Evolutionary conservation across 1,140 invertebrate genomes (phyloP), one percentile per base, ranked within the genome.

Genomic region (Matsumurasca onukii): DNA sequence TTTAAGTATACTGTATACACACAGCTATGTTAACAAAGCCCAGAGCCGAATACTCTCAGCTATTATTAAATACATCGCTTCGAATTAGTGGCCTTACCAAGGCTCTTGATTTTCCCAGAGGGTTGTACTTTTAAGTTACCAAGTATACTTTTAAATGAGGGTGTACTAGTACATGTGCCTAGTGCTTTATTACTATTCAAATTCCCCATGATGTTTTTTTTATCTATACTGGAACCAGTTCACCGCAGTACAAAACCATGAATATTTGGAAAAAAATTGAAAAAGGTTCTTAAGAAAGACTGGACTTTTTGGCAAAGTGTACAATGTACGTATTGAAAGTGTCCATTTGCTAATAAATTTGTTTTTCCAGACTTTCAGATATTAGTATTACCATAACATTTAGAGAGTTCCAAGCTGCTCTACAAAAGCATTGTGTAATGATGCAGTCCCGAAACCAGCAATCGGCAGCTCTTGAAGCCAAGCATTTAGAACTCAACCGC

Each of bases 321-420:
- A n/a, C n/a, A n/a, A n/a, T n/a, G n/a, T n/a, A n/a, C n/a, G 34
- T 39, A 9, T 39, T 39, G 17, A 17, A 9, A 39, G 5, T 39
- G 5, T 17, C 34, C 17, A 9, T 39, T 39, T 39, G 34, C 34
- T 39, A 9, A 39, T 17, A 39, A 39, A 27, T 5, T 59, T 59
- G 12, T 9, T 27, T 59, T 29, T 59, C 15, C 55, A 59, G 55
- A 27, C 55, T 27, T 27, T 27, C 55, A 29, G 55, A 59, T n/a
- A 59, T 59, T 12, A 59, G 55, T 59, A n/a, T 59, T 5, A 59
- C 55, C 12, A 27, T 59, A 27, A 22, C 25, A 5, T 59, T 59
- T 24, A 59, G 30, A 59, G 55, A 59, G 24, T 59, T 59, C 55
- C 55, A 59, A 29, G 15, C 55, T 27, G 55, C 55, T 5, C 55